Evolutionary conservation across 2,888 invertebrate genomes (phyloP).

Genomic region (Punctoribates punctum): DNA sequence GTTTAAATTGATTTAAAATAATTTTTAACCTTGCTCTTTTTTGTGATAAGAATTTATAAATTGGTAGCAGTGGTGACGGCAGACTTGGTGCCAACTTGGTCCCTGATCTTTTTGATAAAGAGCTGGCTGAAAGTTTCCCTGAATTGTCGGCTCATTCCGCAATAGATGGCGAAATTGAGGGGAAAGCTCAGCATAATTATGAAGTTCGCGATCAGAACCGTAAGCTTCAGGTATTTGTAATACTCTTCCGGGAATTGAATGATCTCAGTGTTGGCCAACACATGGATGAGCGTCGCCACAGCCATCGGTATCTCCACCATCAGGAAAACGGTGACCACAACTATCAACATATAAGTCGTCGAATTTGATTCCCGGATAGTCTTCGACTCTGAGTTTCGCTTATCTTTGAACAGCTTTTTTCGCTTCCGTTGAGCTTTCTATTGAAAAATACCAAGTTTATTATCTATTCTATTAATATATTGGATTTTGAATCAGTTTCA

Average conservation of each 20-base stretch:
- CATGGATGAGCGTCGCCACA: constrained; percentile 74
- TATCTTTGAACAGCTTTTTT: constrained; percentile 71
- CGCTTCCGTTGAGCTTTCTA: constrained; percentile 71
- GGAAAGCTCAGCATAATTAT: constrained; percentile 67
- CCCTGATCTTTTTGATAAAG: constrained; percentile 56
- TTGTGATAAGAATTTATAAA: too few relatives aligned
- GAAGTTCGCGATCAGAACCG: constrained; percentile 80
- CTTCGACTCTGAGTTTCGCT: constrained; percentile 46
- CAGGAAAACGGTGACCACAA: constrained; percentile 77
- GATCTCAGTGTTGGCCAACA: constrained; percentile 59
- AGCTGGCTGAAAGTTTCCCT: constrained; percentile 81
- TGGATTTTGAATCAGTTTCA: not conserved
- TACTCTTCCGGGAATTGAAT: constrained; percentile 57
- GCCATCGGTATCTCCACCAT: constrained; percentile 78
- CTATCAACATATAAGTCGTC: constrained; percentile 80
- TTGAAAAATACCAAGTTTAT: not conserved
- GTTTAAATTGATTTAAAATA: too few relatives aligned
- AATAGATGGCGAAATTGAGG: constrained; percentile 91
- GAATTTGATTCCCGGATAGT: constrained; percentile 66
- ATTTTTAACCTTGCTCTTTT: too few relatives aligned
- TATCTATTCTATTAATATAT: not conserved
- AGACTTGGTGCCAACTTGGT: not conserved
- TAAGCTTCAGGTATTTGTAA: constrained; percentile 70
- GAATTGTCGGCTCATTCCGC: constrained; percentile 91
- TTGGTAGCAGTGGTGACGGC: not conserved